phyloP scores from a whole-genome alignment of 2,113 vertebrate genomes.

The Charadrius vociferus region DNA sequence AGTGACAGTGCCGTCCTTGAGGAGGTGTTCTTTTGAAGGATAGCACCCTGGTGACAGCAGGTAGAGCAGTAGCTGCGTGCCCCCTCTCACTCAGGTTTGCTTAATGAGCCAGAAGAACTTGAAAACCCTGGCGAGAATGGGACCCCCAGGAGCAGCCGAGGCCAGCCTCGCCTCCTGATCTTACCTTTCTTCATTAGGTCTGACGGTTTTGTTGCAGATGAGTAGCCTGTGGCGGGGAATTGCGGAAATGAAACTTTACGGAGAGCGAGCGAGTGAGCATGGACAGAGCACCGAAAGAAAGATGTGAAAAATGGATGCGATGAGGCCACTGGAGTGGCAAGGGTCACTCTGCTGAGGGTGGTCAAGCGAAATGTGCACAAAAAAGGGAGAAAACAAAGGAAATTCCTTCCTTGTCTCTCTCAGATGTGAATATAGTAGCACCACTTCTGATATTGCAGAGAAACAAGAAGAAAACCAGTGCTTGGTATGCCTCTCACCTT shows the following conservation, averaged over 20 bases:
- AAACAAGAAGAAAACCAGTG: neutral
- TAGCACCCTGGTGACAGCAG: conserved; percentile 61
- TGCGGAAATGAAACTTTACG: neutral
- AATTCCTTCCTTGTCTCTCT: neutral
- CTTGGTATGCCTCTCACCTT: neutral
- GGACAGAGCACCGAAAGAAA: neutral
- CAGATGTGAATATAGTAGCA: neutral
- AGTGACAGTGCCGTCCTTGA: conserved; percentile 59
- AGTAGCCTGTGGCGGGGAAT: conserved; percentile 5
- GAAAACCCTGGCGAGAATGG: conserved; percentile 41
- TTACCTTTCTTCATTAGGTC: conserved; percentile 64
- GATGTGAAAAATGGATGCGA: neutral
- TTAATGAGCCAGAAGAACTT: conserved; percentile 70
- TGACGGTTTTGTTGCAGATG: conserved; percentile 39
- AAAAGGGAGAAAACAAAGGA: neutral
- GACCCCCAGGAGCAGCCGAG: conserved; percentile 49
- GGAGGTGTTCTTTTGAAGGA: conserved; percentile 66
- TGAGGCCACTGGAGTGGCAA: fast-evolving
- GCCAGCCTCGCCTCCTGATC: neutral
- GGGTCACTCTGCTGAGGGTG: neutral
- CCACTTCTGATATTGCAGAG: neutral
- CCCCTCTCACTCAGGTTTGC: conserved; percentile 48
- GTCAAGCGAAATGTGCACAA: neutral
- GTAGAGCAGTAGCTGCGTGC: conserved; percentile 27
- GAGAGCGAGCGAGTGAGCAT: neutral